Evolutionary conservation across 2,888 invertebrate species (phyloP), one percentile per base, ranked within the genome.

Genomic region (Prosopocoilus inquinatus): DNA sequence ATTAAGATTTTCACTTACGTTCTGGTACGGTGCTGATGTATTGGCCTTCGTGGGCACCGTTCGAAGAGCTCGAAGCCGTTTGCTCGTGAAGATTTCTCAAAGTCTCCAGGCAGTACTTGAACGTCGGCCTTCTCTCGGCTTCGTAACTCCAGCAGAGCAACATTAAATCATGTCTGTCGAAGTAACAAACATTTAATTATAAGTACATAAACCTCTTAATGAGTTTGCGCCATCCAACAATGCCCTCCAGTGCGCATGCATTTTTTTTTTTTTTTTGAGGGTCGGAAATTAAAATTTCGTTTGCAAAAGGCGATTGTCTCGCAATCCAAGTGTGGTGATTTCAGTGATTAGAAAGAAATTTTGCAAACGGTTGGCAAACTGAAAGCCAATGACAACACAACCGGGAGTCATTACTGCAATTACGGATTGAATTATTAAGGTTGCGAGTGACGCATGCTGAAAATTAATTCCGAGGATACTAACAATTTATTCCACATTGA

Each of bases 91-190:
- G 64, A 50, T 70, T 67, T 56, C 82, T 79, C 59, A 90, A 78
- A 45, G 84, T 79, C 62, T 87, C 86, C 41, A 91, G 80, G 70
- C 94, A 93, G 64, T 86, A 84, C 60, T 88, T 87, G 76, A 97
- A 97, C 47, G 90, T 90, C 1, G 96, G 96, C 54, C 97, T 83
- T 60, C 87, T 84, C 59, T 91, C 91, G 0, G 92, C 86, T 44
- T 84, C 83, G 69, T 87, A 90, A 68, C 86, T 88, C 96, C 96
- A 97, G 74, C 96, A 96, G 67, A 86, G 84, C 59, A 89, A 79
- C 84, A 97, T 93, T 51, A 96, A 77, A 64, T 88, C 83, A 76
- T 93, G 92, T 58, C 94, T 94, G 69, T 16, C 75, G 74, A 5
- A 28, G 20, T 28, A 28, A 28, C 1, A 20, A 20, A 20, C 4